phyloP scores from a whole-genome alignment of 2,888 invertebrate genomes.

The Tipula vernalis region DNA sequence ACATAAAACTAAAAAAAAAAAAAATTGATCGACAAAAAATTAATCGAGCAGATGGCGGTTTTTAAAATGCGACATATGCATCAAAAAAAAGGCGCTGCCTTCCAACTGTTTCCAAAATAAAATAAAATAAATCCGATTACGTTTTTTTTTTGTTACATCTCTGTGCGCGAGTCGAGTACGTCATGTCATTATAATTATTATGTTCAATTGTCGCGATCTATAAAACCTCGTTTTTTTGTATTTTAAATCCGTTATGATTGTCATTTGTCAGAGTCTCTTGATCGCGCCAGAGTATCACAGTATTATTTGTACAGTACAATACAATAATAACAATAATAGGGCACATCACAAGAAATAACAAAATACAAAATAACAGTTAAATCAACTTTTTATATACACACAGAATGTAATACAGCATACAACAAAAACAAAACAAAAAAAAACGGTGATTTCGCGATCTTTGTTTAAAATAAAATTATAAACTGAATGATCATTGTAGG shows the following conservation, averaged over 20 bases:
- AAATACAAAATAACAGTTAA: background rate
- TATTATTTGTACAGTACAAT: background rate
- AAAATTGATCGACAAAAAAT: background rate
- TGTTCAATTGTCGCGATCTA: background rate
- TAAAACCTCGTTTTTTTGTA: background rate
- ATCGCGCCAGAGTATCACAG: background rate
- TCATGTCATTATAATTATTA: background rate
- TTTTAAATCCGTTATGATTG: background rate
- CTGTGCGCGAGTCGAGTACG: background rate
- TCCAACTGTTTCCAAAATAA: background rate
- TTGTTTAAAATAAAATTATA: background rate
- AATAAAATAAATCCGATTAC: background rate
- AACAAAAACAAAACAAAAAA: background rate
- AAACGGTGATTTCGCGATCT: conserved; percentile 4
- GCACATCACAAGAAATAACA: background rate
- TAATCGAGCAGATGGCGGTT: background rate
- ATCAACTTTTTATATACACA: background rate
- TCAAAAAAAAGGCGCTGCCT: background rate
- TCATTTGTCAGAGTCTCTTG: background rate
- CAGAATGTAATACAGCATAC: background rate
- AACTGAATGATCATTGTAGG: background rate
- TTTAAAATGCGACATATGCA: background rate
- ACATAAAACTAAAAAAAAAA: background rate
- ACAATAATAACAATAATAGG: background rate
- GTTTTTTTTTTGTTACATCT: background rate